Percentiles rank a stretch among this genome's conserved stretches.
Evolutionary conservation across 2,113 vertebrate genomes (phyloP).

Genomic region (Xenotilapia flavipinnis): DNA sequence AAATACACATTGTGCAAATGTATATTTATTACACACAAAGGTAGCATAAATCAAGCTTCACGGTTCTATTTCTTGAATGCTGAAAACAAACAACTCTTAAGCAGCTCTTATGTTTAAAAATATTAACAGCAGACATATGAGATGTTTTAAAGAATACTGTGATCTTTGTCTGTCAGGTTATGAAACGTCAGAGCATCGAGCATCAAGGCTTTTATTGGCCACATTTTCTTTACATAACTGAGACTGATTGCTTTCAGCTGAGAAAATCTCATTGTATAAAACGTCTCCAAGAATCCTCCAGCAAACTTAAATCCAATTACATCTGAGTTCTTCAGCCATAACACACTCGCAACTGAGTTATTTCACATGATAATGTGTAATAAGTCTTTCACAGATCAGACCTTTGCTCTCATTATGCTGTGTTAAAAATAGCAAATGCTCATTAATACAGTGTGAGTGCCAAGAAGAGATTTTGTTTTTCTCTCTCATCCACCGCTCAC

Average conservation of each 20-base stretch:
- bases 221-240: neutral
- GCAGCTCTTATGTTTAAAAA: neutral
- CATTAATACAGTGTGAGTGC: neutral
- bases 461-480: neutral
- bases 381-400: neutral
- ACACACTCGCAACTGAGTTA: neutral
- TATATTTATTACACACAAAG: neutral
- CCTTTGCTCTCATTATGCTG: neutral
- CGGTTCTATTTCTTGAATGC: neutral
- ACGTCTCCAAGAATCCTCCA: neutral
- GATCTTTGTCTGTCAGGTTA: neutral
- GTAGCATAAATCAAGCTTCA: neutral
- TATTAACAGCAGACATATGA: neutral
- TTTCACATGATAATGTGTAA: neutral
- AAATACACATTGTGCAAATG: neutral
- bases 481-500: neutral
- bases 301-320: conserved; percentile 2
- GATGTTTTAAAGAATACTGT: neutral
- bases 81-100: neutral
- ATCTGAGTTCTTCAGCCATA: neutral
- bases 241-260: neutral
- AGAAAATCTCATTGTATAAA: neutral
- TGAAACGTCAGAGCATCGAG: neutral
- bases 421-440: neutral
- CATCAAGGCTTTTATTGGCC: neutral